Conservation (phyloP, 2,113 vertebrate genomes). For the Polypterus bichir region DNA sequence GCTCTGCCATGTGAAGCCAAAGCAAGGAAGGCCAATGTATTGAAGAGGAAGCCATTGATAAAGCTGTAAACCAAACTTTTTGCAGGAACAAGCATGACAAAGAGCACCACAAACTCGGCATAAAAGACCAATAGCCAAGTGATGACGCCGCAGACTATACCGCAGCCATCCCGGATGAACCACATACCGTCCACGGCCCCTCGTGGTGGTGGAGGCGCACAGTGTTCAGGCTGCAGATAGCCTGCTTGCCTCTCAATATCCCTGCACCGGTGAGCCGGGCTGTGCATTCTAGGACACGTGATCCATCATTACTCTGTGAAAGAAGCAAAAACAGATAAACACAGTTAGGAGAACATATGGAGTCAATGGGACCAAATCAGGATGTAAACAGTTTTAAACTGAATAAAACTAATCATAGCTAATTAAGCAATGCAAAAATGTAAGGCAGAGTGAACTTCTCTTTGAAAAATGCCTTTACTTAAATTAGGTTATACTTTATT, state of each 20-base stretch:
- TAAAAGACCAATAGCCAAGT: conserved; percentile 94
- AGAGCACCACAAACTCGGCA: conserved; percentile 91
- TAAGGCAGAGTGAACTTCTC: too few species aligned
- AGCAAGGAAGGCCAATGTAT: conserved; percentile 78
- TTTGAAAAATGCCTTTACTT: too few species aligned
- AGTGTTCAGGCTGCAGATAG: conserved; percentile 87
- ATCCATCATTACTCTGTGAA: conserved; percentile 66
- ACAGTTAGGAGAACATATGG: background rate
- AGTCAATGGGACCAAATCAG: background rate
- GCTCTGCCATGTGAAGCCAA: conserved; percentile 84
- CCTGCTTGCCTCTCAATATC: conserved; percentile 89
- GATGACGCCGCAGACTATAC: conserved; percentile 82
- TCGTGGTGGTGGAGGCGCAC: conserved; percentile 63
- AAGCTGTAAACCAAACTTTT: conserved; percentile 72
- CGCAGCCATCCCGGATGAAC: conserved; percentile 94
- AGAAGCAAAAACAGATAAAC: conserved; percentile 21
- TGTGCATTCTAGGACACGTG: conserved; percentile 68
- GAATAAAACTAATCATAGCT: too few species aligned
- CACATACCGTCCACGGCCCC: conserved; percentile 66
- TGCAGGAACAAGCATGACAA: conserved; percentile 85
- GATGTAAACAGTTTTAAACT: too few species aligned
- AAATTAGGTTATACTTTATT: too few species aligned
- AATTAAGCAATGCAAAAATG: too few species aligned
- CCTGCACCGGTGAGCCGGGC: conserved; percentile 69
- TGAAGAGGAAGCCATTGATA: conserved; percentile 83